Evolutionary conservation across 2,888 invertebrate species (phyloP), one percentile per base, ranked within the genome.

Genomic region (Drosophila prolongata): DNA sequence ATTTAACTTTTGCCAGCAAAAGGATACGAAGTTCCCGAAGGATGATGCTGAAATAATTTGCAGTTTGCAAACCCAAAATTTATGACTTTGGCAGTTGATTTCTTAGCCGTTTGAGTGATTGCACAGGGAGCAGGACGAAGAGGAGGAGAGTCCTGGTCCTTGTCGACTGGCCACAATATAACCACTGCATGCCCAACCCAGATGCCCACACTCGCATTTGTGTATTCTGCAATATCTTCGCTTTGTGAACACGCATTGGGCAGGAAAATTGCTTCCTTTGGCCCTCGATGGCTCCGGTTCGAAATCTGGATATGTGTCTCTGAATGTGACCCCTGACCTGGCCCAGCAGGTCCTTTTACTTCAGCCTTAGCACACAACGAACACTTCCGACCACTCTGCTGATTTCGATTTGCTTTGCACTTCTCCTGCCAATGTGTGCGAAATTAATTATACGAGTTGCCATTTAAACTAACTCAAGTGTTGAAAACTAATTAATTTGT

Each of bases 241-340:
- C 56, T 64, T 81, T 81, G 79, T 87, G 64, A 53, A 67, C 71
- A 64, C 68, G 71, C 88, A 85, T 68, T 76, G 75, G 77, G 50
- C 62, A 64, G 65, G 81, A 85, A 81, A 81, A 87, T 81, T 85
- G 75, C 65, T 81, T 81, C 86, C 77, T 85, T 61, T 66, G 62
- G 34, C 13, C 52, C 56, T 24, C 57, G 6, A 24, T 19, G 37
- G 37, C 35, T 55, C 47, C 24, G 37, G 37, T 13, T 44, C 44
- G 16, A 6, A n/a, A 24, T 44, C 13, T 34, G 53, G 14, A 50
- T 65, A 57, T 58, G 49, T 50, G 44, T 53, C 50, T 62, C 62
- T 64, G 34, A 56, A 43, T 59, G 84, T 60, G 49, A 71, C 56
- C 60, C 55, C 46, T 60, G 57, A 60, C 57, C 64, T 54, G 70